Evolutionary conservation across 2,888 invertebrate species (phyloP).

Genomic region (Apotomis betuletana): DNA sequence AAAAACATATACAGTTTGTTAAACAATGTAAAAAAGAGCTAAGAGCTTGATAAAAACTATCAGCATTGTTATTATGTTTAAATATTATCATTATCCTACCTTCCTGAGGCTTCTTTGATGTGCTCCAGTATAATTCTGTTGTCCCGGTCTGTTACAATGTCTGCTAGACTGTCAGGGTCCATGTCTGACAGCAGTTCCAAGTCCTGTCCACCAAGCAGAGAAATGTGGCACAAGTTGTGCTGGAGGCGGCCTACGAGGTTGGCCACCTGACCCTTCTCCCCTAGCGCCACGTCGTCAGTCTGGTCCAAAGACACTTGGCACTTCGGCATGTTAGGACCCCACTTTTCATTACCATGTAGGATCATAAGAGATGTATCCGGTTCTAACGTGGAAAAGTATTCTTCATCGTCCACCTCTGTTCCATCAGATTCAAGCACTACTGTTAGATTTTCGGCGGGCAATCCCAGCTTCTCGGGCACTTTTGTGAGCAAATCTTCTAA

Average conservation of each 20-base stretch:
- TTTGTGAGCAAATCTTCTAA: constrained; percentile 90
- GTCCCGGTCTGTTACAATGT: constrained; percentile 89
- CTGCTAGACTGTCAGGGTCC: constrained; percentile 94
- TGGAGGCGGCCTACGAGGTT: constrained; percentile 90
- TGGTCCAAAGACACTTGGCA: constrained; percentile 85
- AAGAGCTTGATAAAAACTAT: background rate
- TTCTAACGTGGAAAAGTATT: constrained; percentile 95
- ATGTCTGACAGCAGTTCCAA: constrained; percentile 93
- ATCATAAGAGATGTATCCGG: constrained; percentile 94
- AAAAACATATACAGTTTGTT: no score
- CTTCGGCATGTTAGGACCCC: constrained; percentile 86
- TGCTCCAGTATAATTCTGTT: constrained; percentile 90
- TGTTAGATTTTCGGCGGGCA: constrained; percentile 86
- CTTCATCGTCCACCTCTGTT: constrained; percentile 97
- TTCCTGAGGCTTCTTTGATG: constrained; percentile 92
- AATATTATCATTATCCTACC: constrained; percentile 69
- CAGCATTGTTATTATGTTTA: background rate
- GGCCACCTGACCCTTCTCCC: constrained; percentile 85
- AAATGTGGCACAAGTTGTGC: constrained; percentile 92
- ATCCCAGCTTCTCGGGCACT: constrained; percentile 88
- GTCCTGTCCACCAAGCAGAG: constrained; percentile 92
- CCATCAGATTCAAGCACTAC: constrained; percentile 96
- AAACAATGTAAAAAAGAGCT: no score
- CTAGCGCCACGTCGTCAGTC: constrained; percentile 81
- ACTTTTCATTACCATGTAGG: constrained; percentile 89